phyloP scores from a whole-genome alignment of 64 coral and sea anemone genomes.

The Montipora sp. region DNA sequence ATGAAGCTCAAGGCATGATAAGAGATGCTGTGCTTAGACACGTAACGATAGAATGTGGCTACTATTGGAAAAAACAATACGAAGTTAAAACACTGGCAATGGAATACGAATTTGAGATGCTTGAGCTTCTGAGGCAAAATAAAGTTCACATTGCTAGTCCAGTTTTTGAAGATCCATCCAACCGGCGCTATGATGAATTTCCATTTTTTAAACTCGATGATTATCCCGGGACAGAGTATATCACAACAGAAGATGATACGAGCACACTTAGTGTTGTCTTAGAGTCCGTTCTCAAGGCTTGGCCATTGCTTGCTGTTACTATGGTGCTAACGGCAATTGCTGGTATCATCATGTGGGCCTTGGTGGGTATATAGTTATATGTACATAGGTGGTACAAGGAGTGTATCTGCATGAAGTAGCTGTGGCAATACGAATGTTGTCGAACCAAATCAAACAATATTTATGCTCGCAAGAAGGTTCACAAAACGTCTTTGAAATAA shows the following conservation, averaged over 20 bases:
- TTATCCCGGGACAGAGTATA: constrained; percentile 1
- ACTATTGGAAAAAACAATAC: not conserved
- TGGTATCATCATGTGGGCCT: constrained; percentile 29
- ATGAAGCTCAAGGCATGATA: not conserved
- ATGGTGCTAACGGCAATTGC: constrained; percentile 39
- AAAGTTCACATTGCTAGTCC: not conserved
- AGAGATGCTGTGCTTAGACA: not conserved
- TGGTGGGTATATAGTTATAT: not conserved
- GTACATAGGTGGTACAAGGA: too few species aligned
- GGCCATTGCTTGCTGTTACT: constrained; percentile 45
- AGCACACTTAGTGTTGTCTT: not conserved
- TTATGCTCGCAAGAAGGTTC: too few species aligned
- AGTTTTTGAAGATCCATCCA: not conserved
- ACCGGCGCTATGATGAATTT: not conserved
- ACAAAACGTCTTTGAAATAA: too few species aligned
- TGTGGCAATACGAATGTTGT: too few species aligned
- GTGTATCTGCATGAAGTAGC: too few species aligned
- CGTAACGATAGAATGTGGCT: not conserved
- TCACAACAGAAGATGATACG: not conserved
- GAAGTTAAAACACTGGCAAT: not conserved
- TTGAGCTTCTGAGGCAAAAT: not conserved
- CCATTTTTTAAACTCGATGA: constrained; percentile 9
- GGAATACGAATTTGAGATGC: not conserved
- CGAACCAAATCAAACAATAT: too few species aligned
- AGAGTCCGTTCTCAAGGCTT: not conserved